Percentiles rank a stretch among this genome's conserved stretches.
These are phyloP conservation scores for Muntiacus muntjak DNA, from an alignment of 2,113 vertebrate species.

Conservation along the genomic window DNA sequence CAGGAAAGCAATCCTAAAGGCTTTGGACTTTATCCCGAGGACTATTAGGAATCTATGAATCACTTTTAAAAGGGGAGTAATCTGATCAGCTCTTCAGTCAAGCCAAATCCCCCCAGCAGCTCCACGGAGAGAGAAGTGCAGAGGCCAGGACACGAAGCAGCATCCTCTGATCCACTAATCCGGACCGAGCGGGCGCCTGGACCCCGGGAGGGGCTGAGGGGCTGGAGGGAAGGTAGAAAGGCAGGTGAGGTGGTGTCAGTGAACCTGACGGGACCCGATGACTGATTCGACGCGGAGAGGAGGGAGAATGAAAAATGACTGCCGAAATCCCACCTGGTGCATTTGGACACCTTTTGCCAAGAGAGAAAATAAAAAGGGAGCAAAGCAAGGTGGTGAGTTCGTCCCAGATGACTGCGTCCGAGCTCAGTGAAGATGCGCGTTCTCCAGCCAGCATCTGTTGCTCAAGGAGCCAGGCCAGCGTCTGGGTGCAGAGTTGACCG, in stretches of 20 bases:
- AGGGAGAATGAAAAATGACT: not conserved
- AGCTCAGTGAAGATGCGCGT: not conserved
- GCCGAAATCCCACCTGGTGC: not conserved
- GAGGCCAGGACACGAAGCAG: not conserved
- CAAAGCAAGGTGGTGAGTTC: not conserved
- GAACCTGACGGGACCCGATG: not conserved
- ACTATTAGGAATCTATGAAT: not conserved
- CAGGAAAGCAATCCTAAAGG: not conserved
- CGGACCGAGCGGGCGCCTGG: not conserved
- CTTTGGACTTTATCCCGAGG: not conserved
- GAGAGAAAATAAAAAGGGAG: not conserved
- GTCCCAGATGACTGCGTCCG: not conserved
- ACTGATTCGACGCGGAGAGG: not conserved
- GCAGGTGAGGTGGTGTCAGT: not conserved
- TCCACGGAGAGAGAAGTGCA: not conserved
- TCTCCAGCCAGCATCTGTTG: not conserved
- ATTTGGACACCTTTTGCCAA: not conserved
- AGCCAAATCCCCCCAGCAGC: not conserved
- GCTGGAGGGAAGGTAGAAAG: not conserved
- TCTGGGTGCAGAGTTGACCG: fast-evolving
- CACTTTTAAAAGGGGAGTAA: not conserved
- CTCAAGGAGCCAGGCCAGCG: not conserved
- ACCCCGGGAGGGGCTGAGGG: not conserved
- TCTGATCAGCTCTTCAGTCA: not conserved
- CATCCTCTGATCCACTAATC: not conserved